Base-by-base conservation (phyloP, 2,888 invertebrate species). In the Smittia sp. region DNA sequence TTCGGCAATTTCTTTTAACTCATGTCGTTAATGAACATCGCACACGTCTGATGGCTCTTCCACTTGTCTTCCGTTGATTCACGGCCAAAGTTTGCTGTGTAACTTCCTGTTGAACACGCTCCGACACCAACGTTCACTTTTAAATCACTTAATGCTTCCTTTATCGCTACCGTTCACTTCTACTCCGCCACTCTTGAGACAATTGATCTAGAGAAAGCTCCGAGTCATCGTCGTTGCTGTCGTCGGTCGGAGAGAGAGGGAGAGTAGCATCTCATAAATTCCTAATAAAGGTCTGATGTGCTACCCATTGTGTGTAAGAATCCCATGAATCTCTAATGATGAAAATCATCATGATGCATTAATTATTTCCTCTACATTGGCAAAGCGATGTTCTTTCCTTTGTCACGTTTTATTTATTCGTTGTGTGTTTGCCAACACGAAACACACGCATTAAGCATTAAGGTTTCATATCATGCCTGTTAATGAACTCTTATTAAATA, bases 261-360 rank as follows among this genome's bases (percentile, higher is more conserved):
- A 4, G 52, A n/a, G n/a, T 6, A 46, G 52, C 32, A 32, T 32
- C 32, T 32, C 32, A 32, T 32, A 32, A 32, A 32, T 58, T 58
- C 15, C 46, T 11, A 46, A 46, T 46, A 58, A 58, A 58, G n/a
- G 58, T 20, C 20, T 58, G 46, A 20, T 58, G 58, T 58, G 18
- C 22, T 32, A 22, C 22, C 20, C 20, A 58, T 58, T 18, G 58
- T 18, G 9, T 58, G 18, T 9, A 58, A 58, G 22, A 18, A 20
- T 58, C 22, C 22, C 58, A 58, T 69, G 54, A 69, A 69, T 54
- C 54, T 22, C 27, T 69, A 41, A 69, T 32, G 52, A 3, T 13
- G 32, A 54, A 54, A 52, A 69, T 69, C 69, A 69, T 69, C 69
- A 69, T 54, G 69, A 69, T 69, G 69, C 69, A 69, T 69, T 69